Conservation (phyloP, 2,888 invertebrate species). For the Cheilosia urbana region DNA sequence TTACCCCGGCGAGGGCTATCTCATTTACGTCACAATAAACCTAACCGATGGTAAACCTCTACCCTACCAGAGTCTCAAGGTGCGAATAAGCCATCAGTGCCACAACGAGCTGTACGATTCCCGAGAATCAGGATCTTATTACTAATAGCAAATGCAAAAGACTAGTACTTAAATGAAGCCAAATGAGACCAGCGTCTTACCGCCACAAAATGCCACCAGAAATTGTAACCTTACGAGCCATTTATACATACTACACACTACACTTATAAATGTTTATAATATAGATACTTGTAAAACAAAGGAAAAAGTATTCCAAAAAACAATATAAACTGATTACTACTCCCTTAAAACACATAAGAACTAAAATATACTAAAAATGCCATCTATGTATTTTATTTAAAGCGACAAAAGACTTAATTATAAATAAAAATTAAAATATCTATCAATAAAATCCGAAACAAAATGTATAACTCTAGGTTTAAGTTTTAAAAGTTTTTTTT, state of each 20-base stretch:
- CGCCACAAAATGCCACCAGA: constrained; percentile 74
- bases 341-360: constrained; percentile 27
- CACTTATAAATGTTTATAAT: constrained; percentile 25
- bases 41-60: constrained; percentile 85
- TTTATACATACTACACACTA: constrained; percentile 49
- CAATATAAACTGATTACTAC: constrained; percentile 17
- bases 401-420: constrained; percentile 31
- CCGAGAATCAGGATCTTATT: constrained; percentile 80
- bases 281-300: constrained; percentile 19
- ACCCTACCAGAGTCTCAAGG: constrained; percentile 85
- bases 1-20: constrained; percentile 85
- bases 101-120: constrained; percentile 79
- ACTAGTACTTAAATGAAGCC: constrained; percentile 45
- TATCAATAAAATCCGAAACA: neutral
- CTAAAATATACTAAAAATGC: constrained; percentile 38
- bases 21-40: constrained; percentile 86
- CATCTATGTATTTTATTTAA: constrained; percentile 59
- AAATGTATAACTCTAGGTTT: neutral
- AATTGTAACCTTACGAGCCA: constrained; percentile 73
- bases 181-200: constrained; percentile 75
- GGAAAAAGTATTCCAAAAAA: constrained; percentile 65
- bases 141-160: constrained; percentile 71
- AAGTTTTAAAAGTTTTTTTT: constrained; percentile 28
- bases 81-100: constrained; percentile 80
- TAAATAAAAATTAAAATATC: constrained; percentile 14